Percentiles rank a stretch among this genome's conserved stretches.
phyloP scores from a whole-genome alignment of 2,797 vertebrate genomes.

The Oreonectes daqikongensis region DNA sequence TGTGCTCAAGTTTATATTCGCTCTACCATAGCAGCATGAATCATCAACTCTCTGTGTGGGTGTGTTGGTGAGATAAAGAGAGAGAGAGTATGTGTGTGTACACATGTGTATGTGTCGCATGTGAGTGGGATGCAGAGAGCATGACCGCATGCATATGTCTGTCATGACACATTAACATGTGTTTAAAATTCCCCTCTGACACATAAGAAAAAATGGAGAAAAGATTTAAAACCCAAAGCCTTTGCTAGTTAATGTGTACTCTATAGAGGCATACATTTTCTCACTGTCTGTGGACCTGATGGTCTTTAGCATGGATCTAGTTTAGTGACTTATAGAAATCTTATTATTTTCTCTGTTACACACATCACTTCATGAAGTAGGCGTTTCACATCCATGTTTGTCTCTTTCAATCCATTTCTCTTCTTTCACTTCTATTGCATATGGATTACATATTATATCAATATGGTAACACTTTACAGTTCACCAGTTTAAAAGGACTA shows the following conservation, averaged over 20 bases:
- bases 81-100: background rate
- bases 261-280: too few species aligned
- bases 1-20: constrained; percentile 15
- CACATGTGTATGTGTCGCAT: background rate
- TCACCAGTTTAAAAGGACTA: too few species aligned
- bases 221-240: background rate
- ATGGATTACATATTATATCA: too few species aligned
- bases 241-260: background rate
- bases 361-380: too few species aligned
- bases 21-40: constrained; percentile 42
- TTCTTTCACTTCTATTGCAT: too few species aligned
- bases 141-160: constrained; percentile 4
- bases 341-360: too few species aligned
- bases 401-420: too few species aligned
- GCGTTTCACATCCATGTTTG: too few species aligned
- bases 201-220: background rate
- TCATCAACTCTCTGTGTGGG: constrained; percentile 45
- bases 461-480: too few species aligned
- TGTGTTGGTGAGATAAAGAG: constrained; percentile 31
- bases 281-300: too few species aligned
- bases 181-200: background rate
- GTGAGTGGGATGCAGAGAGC: background rate
- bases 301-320: too few species aligned
- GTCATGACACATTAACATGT: constrained; percentile 26
- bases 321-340: too few species aligned